Conservation (phyloP, 1,140 invertebrate species). For the Trichonephila clavipes region DNA sequence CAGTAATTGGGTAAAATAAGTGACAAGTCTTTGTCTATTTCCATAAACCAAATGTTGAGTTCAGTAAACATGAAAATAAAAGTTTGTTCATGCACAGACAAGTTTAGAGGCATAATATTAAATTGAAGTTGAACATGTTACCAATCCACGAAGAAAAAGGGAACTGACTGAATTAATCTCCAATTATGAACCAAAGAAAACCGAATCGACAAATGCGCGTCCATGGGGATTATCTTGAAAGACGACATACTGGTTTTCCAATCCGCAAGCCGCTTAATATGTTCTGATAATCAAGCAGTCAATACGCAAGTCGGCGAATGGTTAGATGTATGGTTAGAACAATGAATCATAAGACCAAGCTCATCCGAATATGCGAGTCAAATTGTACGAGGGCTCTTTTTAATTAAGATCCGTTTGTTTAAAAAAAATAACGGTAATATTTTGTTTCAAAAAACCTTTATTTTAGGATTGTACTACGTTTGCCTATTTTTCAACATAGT, state of each 20-base stretch:
- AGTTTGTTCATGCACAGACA: background rate
- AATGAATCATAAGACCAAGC: background rate
- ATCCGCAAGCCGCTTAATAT: background rate
- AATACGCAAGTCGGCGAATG: background rate
- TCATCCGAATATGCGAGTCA: conserved; percentile 39
- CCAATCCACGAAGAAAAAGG: background rate
- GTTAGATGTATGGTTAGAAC: conserved; percentile 36
- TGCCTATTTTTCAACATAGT: too few species aligned
- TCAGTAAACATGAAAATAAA: background rate
- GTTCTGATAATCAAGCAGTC: background rate
- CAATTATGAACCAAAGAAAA: conserved; percentile 7
- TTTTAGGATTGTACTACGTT: too few species aligned
- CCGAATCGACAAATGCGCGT: background rate
- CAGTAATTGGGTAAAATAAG: background rate
- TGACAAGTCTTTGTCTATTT: background rate
- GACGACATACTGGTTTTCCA: background rate
- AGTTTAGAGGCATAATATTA: background rate
- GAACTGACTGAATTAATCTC: background rate
- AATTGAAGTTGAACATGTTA: background rate
- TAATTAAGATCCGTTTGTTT: too few species aligned
- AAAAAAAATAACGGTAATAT: too few species aligned
- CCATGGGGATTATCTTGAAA: background rate
- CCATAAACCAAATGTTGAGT: background rate
- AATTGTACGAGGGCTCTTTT: too few species aligned
- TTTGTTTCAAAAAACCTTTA: too few species aligned